These are phyloP conservation scores for Lates japonicus DNA, from an alignment of 2,797 vertebrate genomes.

Conservation along the genomic window DNA sequence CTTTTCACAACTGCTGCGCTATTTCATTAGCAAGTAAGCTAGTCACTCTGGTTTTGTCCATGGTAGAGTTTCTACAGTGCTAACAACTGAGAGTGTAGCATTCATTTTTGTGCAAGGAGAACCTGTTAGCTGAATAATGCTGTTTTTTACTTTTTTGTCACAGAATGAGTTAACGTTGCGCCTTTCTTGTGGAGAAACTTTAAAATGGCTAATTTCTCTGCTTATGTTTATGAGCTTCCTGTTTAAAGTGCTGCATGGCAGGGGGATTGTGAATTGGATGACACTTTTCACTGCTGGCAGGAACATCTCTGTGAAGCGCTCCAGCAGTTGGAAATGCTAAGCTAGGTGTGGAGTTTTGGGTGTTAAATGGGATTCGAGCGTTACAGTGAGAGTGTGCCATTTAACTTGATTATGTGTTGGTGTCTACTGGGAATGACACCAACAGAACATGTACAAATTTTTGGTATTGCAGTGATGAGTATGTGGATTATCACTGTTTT, in stretches of 20 bases:
- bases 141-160: not conserved
- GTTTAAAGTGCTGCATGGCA: conserved; percentile 35
- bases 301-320: conserved; percentile 33
- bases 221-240: conserved; percentile 50
- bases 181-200: conserved; percentile 15
- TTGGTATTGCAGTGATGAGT: not conserved
- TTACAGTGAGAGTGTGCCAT: not conserved
- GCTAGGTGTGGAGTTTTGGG: conserved; percentile 29
- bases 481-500: not conserved
- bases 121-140: too few relatives aligned
- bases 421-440: not conserved
- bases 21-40: not conserved
- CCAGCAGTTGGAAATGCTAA: conserved; percentile 25
- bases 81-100: not conserved
- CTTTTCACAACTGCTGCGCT: too few relatives aligned
- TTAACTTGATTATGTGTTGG: not conserved
- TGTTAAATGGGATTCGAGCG: conserved; percentile 21
- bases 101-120: too few relatives aligned
- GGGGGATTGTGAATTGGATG: conserved; percentile 21
- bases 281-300: conserved; percentile 40
- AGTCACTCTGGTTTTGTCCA: not conserved
- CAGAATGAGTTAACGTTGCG: not conserved
- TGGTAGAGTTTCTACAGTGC: not conserved
- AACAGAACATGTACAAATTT: too few relatives aligned
- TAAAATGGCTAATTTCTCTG: conserved; percentile 41